Evolutionary conservation across 2,888 invertebrate genomes (phyloP), one percentile per base, ranked within the genome.

Genomic region (Drosophila antonietae): DNA sequence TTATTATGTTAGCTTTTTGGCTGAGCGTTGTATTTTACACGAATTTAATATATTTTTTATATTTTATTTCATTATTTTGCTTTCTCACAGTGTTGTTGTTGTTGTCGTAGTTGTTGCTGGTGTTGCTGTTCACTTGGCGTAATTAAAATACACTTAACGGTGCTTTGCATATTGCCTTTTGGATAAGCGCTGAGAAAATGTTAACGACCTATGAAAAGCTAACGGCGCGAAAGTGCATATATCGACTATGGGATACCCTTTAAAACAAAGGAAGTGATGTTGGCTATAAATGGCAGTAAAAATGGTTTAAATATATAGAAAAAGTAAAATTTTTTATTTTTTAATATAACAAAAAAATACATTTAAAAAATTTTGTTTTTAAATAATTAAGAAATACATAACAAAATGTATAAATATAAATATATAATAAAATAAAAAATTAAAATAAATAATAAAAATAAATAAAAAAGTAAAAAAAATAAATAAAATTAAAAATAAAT

Each of bases 101-200:
- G 60, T 5, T 15, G 35, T 15, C 67, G 41, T 37, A 55, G 37
- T 7, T 20, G 37, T 20, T 43, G 18, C 8, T 64, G 55, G 8
- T 47, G 33, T 6, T 47, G 61, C 44, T 63, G 49, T 59, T 44
- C 56, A 59, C 63, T 68, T 73, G 66, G 51, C 72, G 72, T 78
- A 81, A 81, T 81, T 81, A 81, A 81, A 81, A 81, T 81, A 70
- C 78, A 61, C 80, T 81, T 81, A 81, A 81, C 85, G 85, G 81
- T 66, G 68, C 78, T 84, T 83, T 80, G 83, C 80, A 80, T 83
- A 80, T 74, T 55, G 55, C 66, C 68, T 72, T 63, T 64, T 68
- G 49, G 51, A 35, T 59, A 65, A 47, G 37, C 56, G 51, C 60
- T 62, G 61, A 62, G 46, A 59, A 65, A 73, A 79, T 78, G 80